Evolutionary conservation across 2,113 vertebrate genomes (phyloP), one percentile per base, ranked within the genome.

Genomic region (Irena cyanogastra): DNA sequence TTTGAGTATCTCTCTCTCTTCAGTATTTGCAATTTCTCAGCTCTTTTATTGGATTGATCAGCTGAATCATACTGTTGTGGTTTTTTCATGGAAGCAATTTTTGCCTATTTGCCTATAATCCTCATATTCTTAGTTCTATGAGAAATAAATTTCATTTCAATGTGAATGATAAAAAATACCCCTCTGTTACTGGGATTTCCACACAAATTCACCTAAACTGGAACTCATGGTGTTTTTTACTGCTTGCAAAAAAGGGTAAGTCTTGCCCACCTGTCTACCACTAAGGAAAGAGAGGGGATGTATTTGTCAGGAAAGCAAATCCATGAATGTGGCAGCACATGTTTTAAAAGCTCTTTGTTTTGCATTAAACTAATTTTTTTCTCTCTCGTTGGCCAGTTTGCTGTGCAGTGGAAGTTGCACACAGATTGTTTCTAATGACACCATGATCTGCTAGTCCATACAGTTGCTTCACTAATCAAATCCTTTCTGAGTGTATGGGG

Each of bases 311-410:
- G 35, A 95, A 86, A 87, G 33, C 33, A 80, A 76, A 90, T 41
- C 61, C 50, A 30, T 31, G 22, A 84, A 83, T 42, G 33, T 83
- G 47, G 70, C 56, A 66, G 59, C 37, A 82, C 15, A 3, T 83
- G 59, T 49, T 94, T 90, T 76, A 70, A 63, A 83, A 94, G 54
- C 31, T 87, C 52, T 95, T 94, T 89, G 27, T 91, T 94, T 82
- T 86, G 44, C 19, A 11, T 42, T 23, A 70, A 77, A 42, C n/a
- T 37, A 1, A 1, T 50, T 91, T 94, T 64, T 83, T 93, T 93
- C 69, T 68, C 31, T 63, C 31, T 66, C 24, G 5, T 26, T 56
- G 75, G 8, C 41, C 65, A 50, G 24, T 90, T 95, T 78, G 42
- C 83, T 65, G 53, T 17, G 5, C 56, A 54, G 70, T 61, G 70